A percentile compares a stretch with the other conserved stretches of the same genome.
phyloP scores from a whole-genome alignment of 2,113 vertebrate genomes.

The Podarcis muralis region DNA sequence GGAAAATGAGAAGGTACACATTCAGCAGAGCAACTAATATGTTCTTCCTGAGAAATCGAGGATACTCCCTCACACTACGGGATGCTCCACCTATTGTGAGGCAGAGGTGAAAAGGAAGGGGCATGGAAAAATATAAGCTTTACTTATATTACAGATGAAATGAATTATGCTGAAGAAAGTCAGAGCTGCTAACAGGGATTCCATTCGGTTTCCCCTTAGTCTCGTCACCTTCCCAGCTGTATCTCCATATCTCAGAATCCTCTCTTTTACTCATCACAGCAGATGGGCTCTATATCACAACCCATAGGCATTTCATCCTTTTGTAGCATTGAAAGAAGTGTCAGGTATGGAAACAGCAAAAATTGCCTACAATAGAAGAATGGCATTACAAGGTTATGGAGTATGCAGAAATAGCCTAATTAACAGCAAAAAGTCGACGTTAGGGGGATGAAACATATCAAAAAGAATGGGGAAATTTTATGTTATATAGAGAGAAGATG shows the following conservation, averaged over 20 bases:
- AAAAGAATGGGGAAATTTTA: too few relatives aligned
- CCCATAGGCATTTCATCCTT: not conserved
- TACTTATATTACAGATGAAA: conserved; percentile 1
- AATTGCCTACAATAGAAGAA: too few relatives aligned
- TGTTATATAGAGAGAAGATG: too few relatives aligned
- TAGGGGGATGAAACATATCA: too few relatives aligned
- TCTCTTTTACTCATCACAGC: not conserved
- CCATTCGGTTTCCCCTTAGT: not conserved
- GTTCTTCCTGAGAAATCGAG: conserved; percentile 3
- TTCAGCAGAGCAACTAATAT: not conserved
- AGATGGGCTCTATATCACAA: not conserved
- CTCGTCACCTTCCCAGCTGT: not conserved
- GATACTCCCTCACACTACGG: not conserved
- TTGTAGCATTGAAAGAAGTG: not conserved
- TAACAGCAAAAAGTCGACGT: too few relatives aligned
- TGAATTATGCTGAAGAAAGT: not conserved
- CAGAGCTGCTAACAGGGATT: not conserved
- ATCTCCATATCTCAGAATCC: not conserved
- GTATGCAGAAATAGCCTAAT: too few relatives aligned
- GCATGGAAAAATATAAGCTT: not conserved
- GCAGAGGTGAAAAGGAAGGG: conserved; percentile 2
- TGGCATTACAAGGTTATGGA: too few relatives aligned
- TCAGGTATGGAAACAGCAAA: too few relatives aligned
- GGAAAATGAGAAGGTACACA: conserved; percentile 56
- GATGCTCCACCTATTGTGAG: conserved; percentile 9